phyloP scores from a whole-genome alignment of 1,140 invertebrate genomes.

The Pomacea maculata region DNA sequence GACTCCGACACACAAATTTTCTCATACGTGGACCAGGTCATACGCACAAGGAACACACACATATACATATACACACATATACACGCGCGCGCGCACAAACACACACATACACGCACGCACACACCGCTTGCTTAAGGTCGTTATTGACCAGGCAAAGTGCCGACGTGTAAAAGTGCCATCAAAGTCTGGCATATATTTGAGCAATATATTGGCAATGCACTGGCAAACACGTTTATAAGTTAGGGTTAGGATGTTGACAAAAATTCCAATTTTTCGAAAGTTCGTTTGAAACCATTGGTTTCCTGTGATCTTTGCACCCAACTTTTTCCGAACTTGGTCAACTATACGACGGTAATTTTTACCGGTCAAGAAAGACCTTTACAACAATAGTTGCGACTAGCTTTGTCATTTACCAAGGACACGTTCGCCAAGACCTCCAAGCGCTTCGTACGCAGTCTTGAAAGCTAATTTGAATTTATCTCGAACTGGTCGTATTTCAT shows the following conservation, averaged over 20 bases:
- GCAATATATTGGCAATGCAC: not conserved
- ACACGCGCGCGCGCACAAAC: not conserved
- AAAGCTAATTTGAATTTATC: constrained; percentile 98
- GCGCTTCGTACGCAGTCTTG: constrained; percentile 96
- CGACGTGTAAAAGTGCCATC: not conserved
- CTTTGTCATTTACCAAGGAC: constrained; percentile 77
- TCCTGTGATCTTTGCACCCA: too few species aligned
- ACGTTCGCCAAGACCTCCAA: constrained; percentile 97
- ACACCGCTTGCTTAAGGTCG: not conserved
- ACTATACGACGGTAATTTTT: not conserved
- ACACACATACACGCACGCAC: not conserved
- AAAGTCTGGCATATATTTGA: not conserved
- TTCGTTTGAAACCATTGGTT: too few species aligned
- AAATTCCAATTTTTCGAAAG: too few species aligned
- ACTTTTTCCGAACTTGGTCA: not conserved
- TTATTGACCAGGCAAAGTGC: not conserved
- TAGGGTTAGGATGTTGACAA: too few species aligned
- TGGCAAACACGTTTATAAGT: not conserved
- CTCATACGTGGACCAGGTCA: not conserved
- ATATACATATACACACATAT: not conserved
- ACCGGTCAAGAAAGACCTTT: not conserved
- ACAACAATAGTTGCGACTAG: too few species aligned
- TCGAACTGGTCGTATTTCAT: constrained; percentile 91
- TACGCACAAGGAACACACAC: not conserved
- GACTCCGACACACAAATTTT: not conserved